Evolutionary conservation across 2,797 vertebrate species (phyloP).

Genomic region (Acanthurus leucopareius): DNA sequence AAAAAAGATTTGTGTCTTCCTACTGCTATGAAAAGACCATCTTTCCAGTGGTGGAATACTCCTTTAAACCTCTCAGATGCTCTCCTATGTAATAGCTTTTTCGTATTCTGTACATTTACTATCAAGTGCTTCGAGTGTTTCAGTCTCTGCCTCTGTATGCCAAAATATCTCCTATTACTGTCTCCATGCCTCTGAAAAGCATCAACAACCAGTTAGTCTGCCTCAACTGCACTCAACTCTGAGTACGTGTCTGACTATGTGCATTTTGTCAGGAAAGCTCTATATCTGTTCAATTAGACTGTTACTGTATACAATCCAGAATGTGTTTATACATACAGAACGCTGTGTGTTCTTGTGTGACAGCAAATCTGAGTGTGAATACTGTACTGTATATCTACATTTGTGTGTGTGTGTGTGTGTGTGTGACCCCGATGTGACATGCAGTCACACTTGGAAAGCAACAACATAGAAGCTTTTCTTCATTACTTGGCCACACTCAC

Average conservation of each 20-base stretch:
- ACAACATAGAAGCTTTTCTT: background rate
- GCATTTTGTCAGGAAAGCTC: background rate
- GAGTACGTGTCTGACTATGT: background rate
- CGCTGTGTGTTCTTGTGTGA: constrained; percentile 14
- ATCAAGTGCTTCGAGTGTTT: background rate
- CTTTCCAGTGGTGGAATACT: background rate
- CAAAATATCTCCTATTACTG: constrained; percentile 28
- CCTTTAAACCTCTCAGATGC: background rate
- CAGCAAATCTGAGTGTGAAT: constrained; percentile 15
- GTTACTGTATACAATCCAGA: background rate
- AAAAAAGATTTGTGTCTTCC: too few relatives aligned
- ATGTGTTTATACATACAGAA: constrained; percentile 30
- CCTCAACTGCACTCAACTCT: constrained; percentile 35
- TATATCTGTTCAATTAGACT: background rate
- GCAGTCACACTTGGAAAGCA: background rate
- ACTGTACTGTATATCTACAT: background rate
- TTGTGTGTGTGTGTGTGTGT: background rate
- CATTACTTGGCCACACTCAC: background rate
- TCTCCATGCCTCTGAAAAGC: constrained; percentile 1
- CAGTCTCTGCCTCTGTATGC: constrained; percentile 16
- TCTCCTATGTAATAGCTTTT: background rate
- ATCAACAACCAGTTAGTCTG: constrained; percentile 11
- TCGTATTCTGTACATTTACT: background rate
- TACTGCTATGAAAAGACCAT: too few relatives aligned
- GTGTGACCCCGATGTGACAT: background rate